Percentiles rank a stretch among this genome's conserved stretches.
phyloP scores from a whole-genome alignment of 2,888 invertebrate species.

The Cheilosia urbana region DNA sequence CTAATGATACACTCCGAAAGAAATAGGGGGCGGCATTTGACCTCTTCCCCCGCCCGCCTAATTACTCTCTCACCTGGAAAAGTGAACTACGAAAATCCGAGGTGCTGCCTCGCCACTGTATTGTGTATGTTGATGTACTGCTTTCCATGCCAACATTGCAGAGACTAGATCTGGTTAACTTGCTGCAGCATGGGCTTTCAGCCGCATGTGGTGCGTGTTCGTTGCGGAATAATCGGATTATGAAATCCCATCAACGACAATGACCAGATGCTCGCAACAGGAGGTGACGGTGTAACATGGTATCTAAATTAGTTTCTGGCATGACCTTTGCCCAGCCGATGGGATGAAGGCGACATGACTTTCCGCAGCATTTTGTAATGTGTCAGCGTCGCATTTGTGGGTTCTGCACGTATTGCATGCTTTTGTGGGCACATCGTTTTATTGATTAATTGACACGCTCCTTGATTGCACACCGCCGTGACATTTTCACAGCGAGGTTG shows the following conservation, averaged over 20 bases:
- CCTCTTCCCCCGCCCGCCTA: not conserved
- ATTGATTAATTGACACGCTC: conserved; percentile 19
- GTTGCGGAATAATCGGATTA: conserved; percentile 39
- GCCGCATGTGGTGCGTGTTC: conserved; percentile 31
- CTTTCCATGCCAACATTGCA: not conserved
- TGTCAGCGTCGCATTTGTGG: conserved; percentile 16
- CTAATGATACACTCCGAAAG: conserved; percentile 14
- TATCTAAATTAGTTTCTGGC: conserved; percentile 36
- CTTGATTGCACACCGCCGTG: not conserved
- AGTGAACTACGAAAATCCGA: conserved; percentile 48
- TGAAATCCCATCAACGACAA: conserved; percentile 37
- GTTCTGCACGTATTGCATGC: conserved; percentile 6
- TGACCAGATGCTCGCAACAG: conserved; percentile 31
- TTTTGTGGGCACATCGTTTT: conserved; percentile 10
- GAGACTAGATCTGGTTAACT: not conserved
- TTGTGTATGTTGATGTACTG: not conserved
- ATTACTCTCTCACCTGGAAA: not conserved
- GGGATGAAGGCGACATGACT: not conserved
- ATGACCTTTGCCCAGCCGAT: conserved; percentile 47
- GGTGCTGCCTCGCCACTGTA: conserved; percentile 2
- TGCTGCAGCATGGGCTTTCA: conserved; percentile 23
- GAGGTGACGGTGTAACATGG: conserved; percentile 21
- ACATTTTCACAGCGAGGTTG: too few species aligned
- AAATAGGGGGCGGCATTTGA: not conserved
- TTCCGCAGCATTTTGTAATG: conserved; percentile 5